Conservation (phyloP, 2,888 invertebrate species). For the Cacoxenus indagator region DNA sequence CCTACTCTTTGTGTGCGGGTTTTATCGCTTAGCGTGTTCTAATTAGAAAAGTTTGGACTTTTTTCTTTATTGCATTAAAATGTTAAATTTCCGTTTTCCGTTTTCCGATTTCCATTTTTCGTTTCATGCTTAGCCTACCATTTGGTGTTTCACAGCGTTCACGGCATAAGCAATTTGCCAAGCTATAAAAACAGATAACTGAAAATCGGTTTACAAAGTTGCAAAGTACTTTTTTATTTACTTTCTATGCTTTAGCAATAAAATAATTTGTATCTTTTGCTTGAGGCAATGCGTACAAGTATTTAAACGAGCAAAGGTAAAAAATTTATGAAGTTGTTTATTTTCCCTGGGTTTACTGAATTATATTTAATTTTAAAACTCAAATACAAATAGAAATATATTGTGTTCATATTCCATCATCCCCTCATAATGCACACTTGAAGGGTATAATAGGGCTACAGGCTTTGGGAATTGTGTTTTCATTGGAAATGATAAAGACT, state of each 20-base stretch:
- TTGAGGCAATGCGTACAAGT: conserved; percentile 37
- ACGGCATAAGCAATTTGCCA: conserved; percentile 20
- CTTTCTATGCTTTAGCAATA: conserved; percentile 35
- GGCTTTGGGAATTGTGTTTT: too few species aligned
- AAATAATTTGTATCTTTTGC: conserved; percentile 49
- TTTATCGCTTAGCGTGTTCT: conserved; percentile 37
- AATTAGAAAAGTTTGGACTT: conserved; percentile 40
- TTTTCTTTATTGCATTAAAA: conserved; percentile 33
- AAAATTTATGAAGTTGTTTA: neutral
- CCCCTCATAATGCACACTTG: too few species aligned
- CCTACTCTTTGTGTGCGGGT: neutral
- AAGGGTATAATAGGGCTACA: too few species aligned
- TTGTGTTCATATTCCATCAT: too few species aligned
- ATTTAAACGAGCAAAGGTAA: neutral
- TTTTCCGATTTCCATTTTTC: too few species aligned
- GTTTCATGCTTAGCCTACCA: neutral
- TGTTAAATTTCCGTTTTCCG: conserved; percentile 15
- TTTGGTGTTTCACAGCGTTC: neutral
- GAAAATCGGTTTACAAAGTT: conserved; percentile 43
- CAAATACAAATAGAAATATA: too few species aligned
- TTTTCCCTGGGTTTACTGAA: neutral
- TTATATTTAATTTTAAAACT: too few species aligned
- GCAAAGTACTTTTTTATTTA: neutral
- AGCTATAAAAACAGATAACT: conserved; percentile 34
- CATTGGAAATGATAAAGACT: too few species aligned